Percentiles rank a stretch among this genome's conserved stretches.
Evolutionary conservation across 1,140 invertebrate species (phyloP).

Genomic region (Bombus cullumanus): DNA sequence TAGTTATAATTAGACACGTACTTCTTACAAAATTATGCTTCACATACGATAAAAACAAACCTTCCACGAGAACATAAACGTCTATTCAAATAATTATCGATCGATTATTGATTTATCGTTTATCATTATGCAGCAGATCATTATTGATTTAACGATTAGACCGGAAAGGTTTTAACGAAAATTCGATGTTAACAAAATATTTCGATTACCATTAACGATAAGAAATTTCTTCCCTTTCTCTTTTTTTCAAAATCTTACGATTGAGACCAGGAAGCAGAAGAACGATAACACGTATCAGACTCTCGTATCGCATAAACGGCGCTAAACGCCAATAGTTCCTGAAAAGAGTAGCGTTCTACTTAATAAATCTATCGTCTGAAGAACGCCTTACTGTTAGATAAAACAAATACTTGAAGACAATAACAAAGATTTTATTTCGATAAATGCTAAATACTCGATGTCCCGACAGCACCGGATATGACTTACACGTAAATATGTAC

Average conservation of each 20-base stretch:
- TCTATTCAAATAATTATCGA: too few relatives aligned
- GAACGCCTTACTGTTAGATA: not conserved
- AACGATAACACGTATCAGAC: not conserved
- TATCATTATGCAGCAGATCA: too few relatives aligned
- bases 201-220: accelerated
- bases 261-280: not conserved
- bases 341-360: too few relatives aligned
- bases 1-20: not conserved
- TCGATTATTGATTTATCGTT: too few relatives aligned
- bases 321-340: too few relatives aligned
- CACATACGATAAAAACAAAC: too few relatives aligned
- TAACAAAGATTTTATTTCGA: not conserved
- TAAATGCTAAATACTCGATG: not conserved
- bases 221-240: not conserved
- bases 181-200: too few relatives aligned
- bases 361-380: slow-evolving; percentile 1
- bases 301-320: not conserved
- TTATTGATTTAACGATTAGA: too few relatives aligned
- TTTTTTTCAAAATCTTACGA: not conserved
- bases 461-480: not conserved
- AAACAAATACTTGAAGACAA: not conserved
- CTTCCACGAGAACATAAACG: too few relatives aligned
- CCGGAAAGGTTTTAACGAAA: too few relatives aligned
- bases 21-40: not conserved
- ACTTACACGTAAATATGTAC: not conserved